A percentile compares a stretch with the other conserved stretches of the same genome.
phyloP scores from a whole-genome alignment of 2,888 invertebrate species.

The Asteroscopus sphinx region DNA sequence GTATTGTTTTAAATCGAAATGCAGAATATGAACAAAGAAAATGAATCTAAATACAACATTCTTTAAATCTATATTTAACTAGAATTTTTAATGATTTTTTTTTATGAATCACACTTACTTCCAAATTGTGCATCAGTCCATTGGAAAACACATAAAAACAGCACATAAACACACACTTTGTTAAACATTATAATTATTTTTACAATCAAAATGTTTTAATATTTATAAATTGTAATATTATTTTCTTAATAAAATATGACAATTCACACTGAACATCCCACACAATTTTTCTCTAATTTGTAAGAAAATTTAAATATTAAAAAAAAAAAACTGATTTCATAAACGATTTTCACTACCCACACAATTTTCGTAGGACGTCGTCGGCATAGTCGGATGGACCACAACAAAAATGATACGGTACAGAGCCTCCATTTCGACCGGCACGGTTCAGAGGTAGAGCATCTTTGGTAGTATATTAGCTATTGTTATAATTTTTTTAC shows the following conservation, averaged over 20 bases:
- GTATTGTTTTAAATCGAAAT: background rate
- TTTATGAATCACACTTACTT: slow-evolving; percentile 71
- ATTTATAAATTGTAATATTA: background rate
- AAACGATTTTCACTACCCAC: too few species aligned
- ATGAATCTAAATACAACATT: background rate
- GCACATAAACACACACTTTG: slow-evolving; percentile 57
- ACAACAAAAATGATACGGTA: slow-evolving; percentile 83
- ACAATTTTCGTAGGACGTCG: slow-evolving; percentile 25
- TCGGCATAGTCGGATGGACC: slow-evolving; percentile 62
- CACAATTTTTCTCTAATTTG: slow-evolving; percentile 1
- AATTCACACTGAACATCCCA: slow-evolving; percentile 13
- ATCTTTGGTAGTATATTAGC: slow-evolving; percentile 55
- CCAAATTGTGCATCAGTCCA: slow-evolving; percentile 83
- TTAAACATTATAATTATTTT: slow-evolving; percentile 48
- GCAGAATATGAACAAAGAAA: background rate
- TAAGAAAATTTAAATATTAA: background rate
- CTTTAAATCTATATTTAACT: background rate
- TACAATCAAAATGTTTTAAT: background rate
- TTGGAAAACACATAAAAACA: slow-evolving; percentile 70
- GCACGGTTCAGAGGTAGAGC: slow-evolving; percentile 69
- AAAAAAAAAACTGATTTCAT: slow-evolving; percentile 13
- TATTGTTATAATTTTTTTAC: slow-evolving; percentile 15
- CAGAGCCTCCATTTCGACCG: slow-evolving; percentile 76
- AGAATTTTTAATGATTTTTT: background rate
- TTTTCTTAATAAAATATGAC: background rate